A percentile compares a stretch with the other conserved stretches of the same genome.
phyloP scores from a whole-genome alignment of 2,797 vertebrate species.

The Phyllotis vaccarum region DNA sequence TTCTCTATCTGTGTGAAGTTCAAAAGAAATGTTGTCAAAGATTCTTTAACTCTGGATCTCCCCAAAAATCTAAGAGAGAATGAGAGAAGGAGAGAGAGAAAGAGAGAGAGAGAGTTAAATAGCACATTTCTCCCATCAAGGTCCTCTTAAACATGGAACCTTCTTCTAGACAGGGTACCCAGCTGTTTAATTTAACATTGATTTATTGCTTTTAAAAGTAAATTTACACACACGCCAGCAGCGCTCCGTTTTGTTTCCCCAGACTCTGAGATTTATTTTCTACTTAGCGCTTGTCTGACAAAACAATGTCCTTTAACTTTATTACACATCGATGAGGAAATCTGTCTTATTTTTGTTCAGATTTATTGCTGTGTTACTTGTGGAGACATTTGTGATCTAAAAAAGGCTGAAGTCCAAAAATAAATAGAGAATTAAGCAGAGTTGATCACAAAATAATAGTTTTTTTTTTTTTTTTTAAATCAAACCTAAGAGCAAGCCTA shows the following conservation, averaged over 20 bases:
- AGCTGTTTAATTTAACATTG: conserved; percentile 90
- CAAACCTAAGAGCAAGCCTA: too few species aligned
- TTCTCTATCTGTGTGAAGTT: neutral
- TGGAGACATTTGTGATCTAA: conserved; percentile 80
- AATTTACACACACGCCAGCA: conserved; percentile 87
- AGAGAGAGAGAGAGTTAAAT: conserved; percentile 53
- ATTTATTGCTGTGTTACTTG: conserved; percentile 85
- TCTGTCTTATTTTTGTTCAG: conserved; percentile 84
- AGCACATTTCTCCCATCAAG: conserved; percentile 71
- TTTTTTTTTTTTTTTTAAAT: neutral
- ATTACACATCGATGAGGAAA: conserved; percentile 86
- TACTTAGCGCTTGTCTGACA: conserved; percentile 88
- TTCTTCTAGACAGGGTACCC: conserved; percentile 82
- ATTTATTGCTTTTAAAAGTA: conserved; percentile 90
- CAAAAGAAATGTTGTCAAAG: conserved; percentile 56
- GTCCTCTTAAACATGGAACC: conserved; percentile 78
- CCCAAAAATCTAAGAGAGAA: conserved; percentile 5
- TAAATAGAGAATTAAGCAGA: conserved; percentile 67
- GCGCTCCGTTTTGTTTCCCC: conserved; percentile 85
- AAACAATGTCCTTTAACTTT: conserved; percentile 89
- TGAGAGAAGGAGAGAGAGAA: too few species aligned
- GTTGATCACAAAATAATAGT: conserved; percentile 65
- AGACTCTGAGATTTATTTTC: conserved; percentile 88
- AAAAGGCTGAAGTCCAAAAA: conserved; percentile 75
- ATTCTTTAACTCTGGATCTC: neutral